Percentiles rank a stretch among this genome's conserved stretches.
Evolutionary conservation across 2,888 invertebrate species (phyloP).

Genomic region (Drosophila falleni): DNA sequence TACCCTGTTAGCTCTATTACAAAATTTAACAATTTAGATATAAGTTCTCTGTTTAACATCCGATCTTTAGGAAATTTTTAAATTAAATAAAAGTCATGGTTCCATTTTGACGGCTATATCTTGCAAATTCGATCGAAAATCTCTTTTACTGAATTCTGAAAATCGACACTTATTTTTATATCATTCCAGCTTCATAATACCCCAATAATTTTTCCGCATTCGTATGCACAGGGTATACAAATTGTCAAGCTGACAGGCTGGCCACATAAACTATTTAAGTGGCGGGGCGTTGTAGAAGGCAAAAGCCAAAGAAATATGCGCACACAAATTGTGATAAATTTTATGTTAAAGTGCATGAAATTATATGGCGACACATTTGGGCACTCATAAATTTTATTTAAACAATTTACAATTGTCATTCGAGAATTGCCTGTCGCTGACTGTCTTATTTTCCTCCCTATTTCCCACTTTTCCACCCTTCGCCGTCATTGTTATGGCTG

Average conservation of each 20-base stretch:
- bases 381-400: constrained; percentile 80
- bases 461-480: not conserved
- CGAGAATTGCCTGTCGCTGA: constrained; percentile 66
- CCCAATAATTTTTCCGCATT: too few species aligned
- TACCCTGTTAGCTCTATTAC: not conserved
- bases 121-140: not conserved
- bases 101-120: too few species aligned
- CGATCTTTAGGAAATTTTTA: not conserved
- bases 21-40: too few species aligned
- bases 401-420: constrained; percentile 80
- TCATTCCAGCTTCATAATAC: not conserved
- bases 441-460: constrained; percentile 1
- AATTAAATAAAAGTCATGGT: too few species aligned
- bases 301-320: constrained; percentile 68
- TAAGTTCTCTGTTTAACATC: not conserved
- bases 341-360: constrained; percentile 83
- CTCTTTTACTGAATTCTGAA: not conserved
- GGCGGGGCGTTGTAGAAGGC: constrained; percentile 41
- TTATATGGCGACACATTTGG: constrained; percentile 82
- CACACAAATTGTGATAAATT: constrained; percentile 84
- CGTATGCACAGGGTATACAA: constrained; percentile 13
- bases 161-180: too few species aligned
- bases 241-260: constrained; percentile 34
- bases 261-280: constrained; percentile 61
- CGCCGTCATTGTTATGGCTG: constrained; percentile 10